Conservation (phyloP, 1,140 invertebrate genomes). For the Aphelinus atriplicis region DNA sequence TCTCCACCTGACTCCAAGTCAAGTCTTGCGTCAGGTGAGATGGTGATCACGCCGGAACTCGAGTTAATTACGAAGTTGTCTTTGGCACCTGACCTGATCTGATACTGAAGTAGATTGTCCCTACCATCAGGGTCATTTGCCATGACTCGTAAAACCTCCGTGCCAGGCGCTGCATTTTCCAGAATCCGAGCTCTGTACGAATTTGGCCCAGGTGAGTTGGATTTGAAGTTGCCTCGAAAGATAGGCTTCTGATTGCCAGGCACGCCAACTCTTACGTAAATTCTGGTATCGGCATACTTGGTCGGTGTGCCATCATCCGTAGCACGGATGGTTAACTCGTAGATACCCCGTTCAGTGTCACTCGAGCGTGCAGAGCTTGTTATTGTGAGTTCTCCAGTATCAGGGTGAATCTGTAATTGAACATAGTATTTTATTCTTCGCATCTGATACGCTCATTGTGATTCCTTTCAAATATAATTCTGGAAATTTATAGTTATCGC, state of each 20-base stretch:
- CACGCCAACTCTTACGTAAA: slow-evolving; percentile 78
- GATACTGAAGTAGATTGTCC: slow-evolving; percentile 76
- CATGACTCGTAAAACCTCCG: slow-evolving; percentile 74
- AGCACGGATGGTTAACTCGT: slow-evolving; percentile 75
- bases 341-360: slow-evolving; percentile 78
- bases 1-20: slow-evolving; percentile 76
- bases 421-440: too few species aligned
- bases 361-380: slow-evolving; percentile 72
- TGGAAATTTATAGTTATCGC: too few species aligned
- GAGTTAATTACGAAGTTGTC: slow-evolving; percentile 84
- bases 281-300: slow-evolving; percentile 72
- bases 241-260: slow-evolving; percentile 81
- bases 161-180: slow-evolving; percentile 76
- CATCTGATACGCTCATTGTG: too few species aligned
- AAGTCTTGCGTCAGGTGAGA: slow-evolving; percentile 78
- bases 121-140: slow-evolving; percentile 82
- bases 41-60: slow-evolving; percentile 76
- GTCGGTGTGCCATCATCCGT: slow-evolving; percentile 78
- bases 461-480: too few species aligned
- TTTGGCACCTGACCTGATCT: slow-evolving; percentile 77
- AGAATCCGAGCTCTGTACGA: slow-evolving; percentile 75
- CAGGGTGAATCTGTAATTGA: slow-evolving; percentile 71
- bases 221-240: slow-evolving; percentile 76
- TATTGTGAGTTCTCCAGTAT: slow-evolving; percentile 77
- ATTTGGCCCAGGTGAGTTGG: slow-evolving; percentile 68